Evolutionary conservation across 1,140 invertebrate species (phyloP), one percentile per base, ranked within the genome.

Genomic region (Leptonema lineaticorne): DNA sequence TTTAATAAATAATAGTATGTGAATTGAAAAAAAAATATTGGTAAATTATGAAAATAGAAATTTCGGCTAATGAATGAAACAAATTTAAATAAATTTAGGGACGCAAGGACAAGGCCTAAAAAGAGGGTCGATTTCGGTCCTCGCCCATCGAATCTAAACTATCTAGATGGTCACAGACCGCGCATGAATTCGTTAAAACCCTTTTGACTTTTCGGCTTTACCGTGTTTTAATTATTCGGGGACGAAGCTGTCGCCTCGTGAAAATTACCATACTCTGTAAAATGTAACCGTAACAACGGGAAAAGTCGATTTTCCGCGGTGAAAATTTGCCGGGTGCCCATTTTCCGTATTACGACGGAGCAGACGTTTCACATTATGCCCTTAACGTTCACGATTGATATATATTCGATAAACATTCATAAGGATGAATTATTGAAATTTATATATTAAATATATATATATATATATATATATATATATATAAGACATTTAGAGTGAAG

Each of bases 171-270:
- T 16, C 37, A 41, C 37, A 41, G 37, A 41, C 37, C 37, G 37
- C 28, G 29, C 41, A 67, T 30, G 41, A 33, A 67, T 57, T 41
- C 50, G 53, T 46, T 67, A 67, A 67, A 67, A 59, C 56, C 65
- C 65, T 67, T 67, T 67, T 67, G 65, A 67, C 65, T 67, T 67
- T 59, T 67, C 37, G 16, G 53, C 53, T 33, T 24, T 16, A 9
- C 65, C 24, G 65, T 67, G 65, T 67, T 67, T 67, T 67, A 67
- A 67, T 67, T 67, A 67, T 67, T 67, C 56, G 16, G 50, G 5
- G 8, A n/a, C 28, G 53, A 67, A 67, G 65, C 65, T 67, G 65
- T 67, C 24, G 30, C 65, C 65, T 58, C 28, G 45, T 29, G 53
- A 58, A 57, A 67, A 67, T 67, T 67, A 41, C 28, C 65, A 67